Evolutionary conservation across 2,113 vertebrate genomes (phyloP).

Genomic region (Tichodroma muraria): DNA sequence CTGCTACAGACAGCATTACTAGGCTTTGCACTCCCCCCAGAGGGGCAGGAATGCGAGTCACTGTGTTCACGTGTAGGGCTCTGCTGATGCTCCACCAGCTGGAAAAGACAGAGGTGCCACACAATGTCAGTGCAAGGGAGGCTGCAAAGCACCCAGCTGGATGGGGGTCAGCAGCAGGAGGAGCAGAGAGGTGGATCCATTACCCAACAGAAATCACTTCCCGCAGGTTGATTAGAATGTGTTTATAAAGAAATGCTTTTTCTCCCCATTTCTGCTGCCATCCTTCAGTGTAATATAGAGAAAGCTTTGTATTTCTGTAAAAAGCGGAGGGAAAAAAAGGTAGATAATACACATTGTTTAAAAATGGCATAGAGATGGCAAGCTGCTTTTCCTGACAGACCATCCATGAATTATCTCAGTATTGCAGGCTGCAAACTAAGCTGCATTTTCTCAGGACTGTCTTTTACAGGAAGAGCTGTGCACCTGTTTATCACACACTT

Average conservation of each 20-base stretch:
- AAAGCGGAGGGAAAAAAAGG: background rate
- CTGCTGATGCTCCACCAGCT: background rate
- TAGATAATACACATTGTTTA: background rate
- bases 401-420: background rate
- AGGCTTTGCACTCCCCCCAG: background rate
- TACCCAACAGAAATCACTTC: background rate
- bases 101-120: background rate
- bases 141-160: background rate
- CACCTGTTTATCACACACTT: background rate
- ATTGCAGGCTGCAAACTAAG: background rate
- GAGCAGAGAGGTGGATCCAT: background rate
- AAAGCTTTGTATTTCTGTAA: background rate
- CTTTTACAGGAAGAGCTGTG: background rate
- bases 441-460: background rate
- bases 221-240: background rate
- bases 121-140: background rate
- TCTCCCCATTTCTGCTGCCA: background rate
- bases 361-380: background rate
- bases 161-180: background rate
- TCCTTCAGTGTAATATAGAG: background rate
- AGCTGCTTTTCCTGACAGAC: background rate
- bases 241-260: background rate
- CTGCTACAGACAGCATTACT: background rate
- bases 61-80: fast-evolving
- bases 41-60: background rate